Evolutionary conservation across 2,888 invertebrate genomes (phyloP).

Genomic region (Matsumyia berberina): DNA sequence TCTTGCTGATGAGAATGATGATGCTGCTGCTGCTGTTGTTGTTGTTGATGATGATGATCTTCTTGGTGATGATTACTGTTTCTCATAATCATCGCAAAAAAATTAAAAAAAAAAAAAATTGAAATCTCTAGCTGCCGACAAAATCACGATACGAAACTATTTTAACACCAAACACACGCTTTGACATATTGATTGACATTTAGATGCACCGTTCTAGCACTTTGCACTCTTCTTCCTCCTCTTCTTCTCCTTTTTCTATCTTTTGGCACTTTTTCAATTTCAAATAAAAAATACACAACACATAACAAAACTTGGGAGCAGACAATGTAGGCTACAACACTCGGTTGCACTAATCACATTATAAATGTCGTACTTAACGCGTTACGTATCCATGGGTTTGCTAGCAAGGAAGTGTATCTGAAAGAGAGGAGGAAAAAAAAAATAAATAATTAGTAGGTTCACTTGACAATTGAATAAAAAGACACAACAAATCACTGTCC

Average conservation of each 20-base stretch:
- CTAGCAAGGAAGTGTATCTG: conserved; percentile 62
- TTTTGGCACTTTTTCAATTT: conserved; percentile 25
- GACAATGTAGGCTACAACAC: conserved; percentile 48
- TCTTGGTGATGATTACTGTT: conserved; percentile 75
- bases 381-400: conserved; percentile 55
- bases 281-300: conserved; percentile 9
- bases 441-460: conserved; percentile 45
- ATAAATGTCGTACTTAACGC: conserved; percentile 44
- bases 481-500: conserved; percentile 57
- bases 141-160: conserved; percentile 51
- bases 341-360: conserved; percentile 61
- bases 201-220: conserved; percentile 15
- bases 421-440: conserved; percentile 32
- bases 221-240: conserved; percentile 7
- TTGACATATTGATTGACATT: conserved; percentile 65
- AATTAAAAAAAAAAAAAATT: conserved; percentile 21
- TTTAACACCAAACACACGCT: conserved; percentile 48
- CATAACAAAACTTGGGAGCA: conserved; percentile 10
- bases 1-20: conserved; percentile 74
- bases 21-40: conserved; percentile 64
- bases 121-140: conserved; percentile 63
- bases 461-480: conserved; percentile 39
- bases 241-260: conserved; percentile 13
- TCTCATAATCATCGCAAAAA: conserved; percentile 74
- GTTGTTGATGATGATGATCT: conserved; percentile 73